Conservation (phyloP, 2,888 invertebrate species). For the Coremacera marginata region DNA sequence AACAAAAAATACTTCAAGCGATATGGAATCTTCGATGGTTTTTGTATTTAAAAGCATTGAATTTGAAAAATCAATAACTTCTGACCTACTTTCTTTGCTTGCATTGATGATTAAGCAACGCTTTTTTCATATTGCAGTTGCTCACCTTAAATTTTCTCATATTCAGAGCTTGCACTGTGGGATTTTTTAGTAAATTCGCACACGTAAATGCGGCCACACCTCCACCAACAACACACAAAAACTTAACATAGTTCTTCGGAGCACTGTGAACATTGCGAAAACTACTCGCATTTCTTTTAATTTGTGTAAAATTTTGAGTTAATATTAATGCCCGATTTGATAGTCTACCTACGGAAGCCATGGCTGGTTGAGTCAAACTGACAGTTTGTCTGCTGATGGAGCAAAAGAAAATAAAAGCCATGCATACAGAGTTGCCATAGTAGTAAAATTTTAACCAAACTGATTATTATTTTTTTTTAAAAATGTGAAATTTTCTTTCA, state of each 20-base stretch:
- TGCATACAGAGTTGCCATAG: too few relatives aligned
- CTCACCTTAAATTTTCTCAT: slow-evolving; percentile 64
- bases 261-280: slow-evolving; percentile 50
- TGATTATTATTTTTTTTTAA: too few relatives aligned
- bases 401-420: too few relatives aligned
- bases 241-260: slow-evolving; percentile 52
- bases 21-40: not conserved
- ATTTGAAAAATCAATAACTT: not conserved
- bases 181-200: slow-evolving; percentile 67
- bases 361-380: slow-evolving; percentile 32
- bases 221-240: slow-evolving; percentile 66
- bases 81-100: not conserved
- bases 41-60: not conserved
- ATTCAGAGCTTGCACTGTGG: slow-evolving; percentile 71
- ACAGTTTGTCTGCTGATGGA: not conserved
- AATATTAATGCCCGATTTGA: slow-evolving; percentile 38
- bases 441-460: too few relatives aligned
- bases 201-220: slow-evolving; percentile 69
- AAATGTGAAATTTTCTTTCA: too few relatives aligned
- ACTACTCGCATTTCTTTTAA: slow-evolving; percentile 56
- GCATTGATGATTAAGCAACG: not conserved
- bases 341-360: slow-evolving; percentile 36
- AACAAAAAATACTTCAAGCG: not conserved
- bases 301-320: slow-evolving; percentile 48
- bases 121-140: not conserved